phyloP scores from a whole-genome alignment of 92 coral and sea anemone species.

The Porites divaricata region DNA sequence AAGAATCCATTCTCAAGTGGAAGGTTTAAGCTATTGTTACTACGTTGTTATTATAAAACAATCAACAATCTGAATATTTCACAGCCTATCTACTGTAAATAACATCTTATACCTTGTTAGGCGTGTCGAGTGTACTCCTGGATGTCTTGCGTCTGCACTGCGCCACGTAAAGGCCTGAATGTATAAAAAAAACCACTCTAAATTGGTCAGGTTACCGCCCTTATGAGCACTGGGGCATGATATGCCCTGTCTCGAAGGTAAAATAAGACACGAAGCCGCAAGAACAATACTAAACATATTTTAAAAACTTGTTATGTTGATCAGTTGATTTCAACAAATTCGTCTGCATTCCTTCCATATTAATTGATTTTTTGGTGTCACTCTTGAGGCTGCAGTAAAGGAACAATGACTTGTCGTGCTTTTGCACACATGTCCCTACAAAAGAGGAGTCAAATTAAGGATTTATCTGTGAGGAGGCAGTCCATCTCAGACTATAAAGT shows the following conservation, averaged over 20 bases:
- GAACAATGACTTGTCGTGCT: neutral
- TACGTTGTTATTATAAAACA: no score
- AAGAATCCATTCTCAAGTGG: no score
- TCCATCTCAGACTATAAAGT: no score
- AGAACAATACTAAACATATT: neutral
- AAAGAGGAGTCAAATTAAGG: neutral
- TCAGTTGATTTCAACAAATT: neutral
- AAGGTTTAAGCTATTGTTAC: no score
- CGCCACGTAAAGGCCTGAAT: neutral
- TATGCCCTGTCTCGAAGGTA: neutral
- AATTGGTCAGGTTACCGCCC: neutral
- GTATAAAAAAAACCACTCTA: neutral
- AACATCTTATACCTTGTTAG: neutral
- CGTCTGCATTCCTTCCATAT: neutral
- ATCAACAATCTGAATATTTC: no score
- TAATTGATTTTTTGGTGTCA: no score
- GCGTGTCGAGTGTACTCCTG: neutral
- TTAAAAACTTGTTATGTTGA: neutral
- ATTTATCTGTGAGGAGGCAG: neutral
- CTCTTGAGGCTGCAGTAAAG: neutral
- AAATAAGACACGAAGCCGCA: neutral
- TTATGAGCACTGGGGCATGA: neutral
- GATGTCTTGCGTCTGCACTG: neutral
- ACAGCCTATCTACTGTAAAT: neutral
- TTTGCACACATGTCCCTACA: neutral